Evolutionary conservation across 37 sponge, comb jelly and placozoan species (phyloP), one percentile per base, ranked within the genome.

Genomic region (Diacarnus erythraeanus): DNA sequence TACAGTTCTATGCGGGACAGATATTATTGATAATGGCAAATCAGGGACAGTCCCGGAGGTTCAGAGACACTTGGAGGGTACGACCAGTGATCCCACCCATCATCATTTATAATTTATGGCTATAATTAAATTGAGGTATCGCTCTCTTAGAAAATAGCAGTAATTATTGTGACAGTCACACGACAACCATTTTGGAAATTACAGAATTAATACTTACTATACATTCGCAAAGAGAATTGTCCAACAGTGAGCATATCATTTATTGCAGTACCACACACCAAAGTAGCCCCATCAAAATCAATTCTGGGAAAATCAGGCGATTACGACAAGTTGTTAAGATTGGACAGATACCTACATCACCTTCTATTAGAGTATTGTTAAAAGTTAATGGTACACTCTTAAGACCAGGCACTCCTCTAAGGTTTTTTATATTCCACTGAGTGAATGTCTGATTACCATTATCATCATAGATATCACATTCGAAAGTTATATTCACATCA

Each of bases 221-320:
- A 61, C 5, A 61, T 15, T 61, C 64, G 25, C 25, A 61, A 6
- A 27, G 64, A 61, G 18, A 6, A 61, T 23, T 15, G 9, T 15
- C 64, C 64, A 29, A 12, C 51, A 47, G 10, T 6, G 12, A 61
- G 25, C 18, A 23, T 27, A 12, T 61, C 30, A 6, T 54, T 18
- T 12, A 18, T 54, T 54, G n/a, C 64, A 61, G 29, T 61, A 61
- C 64, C 64, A 61, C 64, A 61, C 4, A 61, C 8, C 64, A 61
- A 6, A 29, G 64, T 61, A 23, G 64, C 25, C 8, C 64, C 64
- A 61, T 61, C 64, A 61, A 61, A 27, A 61, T 27, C 30, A 20
- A 27, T 15, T 27, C 30, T 8, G 30, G 9, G 20, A 61, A 29
- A 27, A 25, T 61, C 4, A 61, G 64, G 5, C 20, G 6, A 27